Evolutionary conservation across 2,888 invertebrate genomes (phyloP).

Genomic region (Clusia tigrina): DNA sequence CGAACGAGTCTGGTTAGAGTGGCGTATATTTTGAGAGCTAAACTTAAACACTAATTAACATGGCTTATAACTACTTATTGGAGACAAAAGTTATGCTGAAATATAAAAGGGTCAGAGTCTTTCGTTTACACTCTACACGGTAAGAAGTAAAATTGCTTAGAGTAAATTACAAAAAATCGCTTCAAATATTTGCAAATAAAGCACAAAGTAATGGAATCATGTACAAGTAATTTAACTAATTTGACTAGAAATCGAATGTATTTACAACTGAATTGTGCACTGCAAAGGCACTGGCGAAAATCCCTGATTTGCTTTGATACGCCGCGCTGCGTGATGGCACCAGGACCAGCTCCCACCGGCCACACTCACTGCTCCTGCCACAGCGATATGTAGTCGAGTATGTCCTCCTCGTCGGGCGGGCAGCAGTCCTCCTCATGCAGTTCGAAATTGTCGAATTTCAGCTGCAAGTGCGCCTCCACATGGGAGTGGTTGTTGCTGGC

Average conservation of each 20-base stretch:
- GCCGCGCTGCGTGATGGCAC: neutral
- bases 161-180: no score
- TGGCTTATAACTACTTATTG: no score
- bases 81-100: no score
- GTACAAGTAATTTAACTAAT: neutral
- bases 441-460: conserved; percentile 71
- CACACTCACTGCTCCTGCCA: conserved; percentile 57
- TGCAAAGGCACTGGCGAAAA: conserved; percentile 7
- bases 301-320: conserved; percentile 15
- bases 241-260: conserved; percentile 44
- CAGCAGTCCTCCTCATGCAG: conserved; percentile 72
- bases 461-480: conserved; percentile 52
- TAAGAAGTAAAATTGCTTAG: no score
- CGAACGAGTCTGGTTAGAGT: no score
- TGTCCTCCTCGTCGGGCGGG: conserved; percentile 88
- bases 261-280: neutral
- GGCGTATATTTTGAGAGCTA: no score
- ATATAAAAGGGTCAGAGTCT: no score
- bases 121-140: no score
- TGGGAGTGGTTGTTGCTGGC: conserved; percentile 29
- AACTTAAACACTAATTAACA: no score
- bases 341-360: no score
- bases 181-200: no score
- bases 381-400: conserved; percentile 71
- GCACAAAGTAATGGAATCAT: no score